phyloP scores from a whole-genome alignment of 2,888 invertebrate species.

The Patella pellucida region DNA sequence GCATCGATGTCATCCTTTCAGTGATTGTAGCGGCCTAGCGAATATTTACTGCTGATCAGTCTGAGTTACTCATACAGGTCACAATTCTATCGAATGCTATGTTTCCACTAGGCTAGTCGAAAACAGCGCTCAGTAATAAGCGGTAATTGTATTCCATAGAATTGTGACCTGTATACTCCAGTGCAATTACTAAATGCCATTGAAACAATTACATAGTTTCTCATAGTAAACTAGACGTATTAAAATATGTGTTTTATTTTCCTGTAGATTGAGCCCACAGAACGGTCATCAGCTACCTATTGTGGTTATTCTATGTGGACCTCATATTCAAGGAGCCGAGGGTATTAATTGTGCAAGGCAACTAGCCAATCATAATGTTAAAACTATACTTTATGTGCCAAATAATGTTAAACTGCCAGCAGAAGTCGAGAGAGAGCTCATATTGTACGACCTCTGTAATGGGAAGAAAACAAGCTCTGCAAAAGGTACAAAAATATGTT shows the following conservation, averaged over 20 bases:
- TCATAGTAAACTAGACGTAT: not conserved
- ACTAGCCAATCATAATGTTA: conserved; percentile 85
- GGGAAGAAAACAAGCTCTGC: conserved; percentile 65
- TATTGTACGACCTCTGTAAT: conserved; percentile 77
- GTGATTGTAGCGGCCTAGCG: too few species aligned
- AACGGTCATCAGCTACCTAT: conserved; percentile 91
- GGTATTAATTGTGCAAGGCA: conserved; percentile 83
- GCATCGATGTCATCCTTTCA: too few species aligned
- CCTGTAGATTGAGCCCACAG: conserved; percentile 81
- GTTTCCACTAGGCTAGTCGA: too few species aligned
- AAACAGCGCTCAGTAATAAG: too few species aligned
- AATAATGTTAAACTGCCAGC: conserved; percentile 61
- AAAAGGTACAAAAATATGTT: conserved; percentile 43
- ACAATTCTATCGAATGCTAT: too few species aligned
- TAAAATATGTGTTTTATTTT: conserved; percentile 2
- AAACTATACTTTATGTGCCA: conserved; percentile 77
- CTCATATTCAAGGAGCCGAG: conserved; percentile 78
- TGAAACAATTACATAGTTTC: not conserved
- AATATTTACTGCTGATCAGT: too few species aligned
- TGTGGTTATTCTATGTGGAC: conserved; percentile 82
- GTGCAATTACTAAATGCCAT: too few species aligned
- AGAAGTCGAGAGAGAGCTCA: conserved; percentile 77
- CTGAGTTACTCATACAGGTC: too few species aligned
- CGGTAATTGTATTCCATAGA: too few species aligned
- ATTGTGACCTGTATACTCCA: too few species aligned